Evolutionary conservation across 2,797 vertebrate species (phyloP).

Genomic region (Acomys russatus): DNA sequence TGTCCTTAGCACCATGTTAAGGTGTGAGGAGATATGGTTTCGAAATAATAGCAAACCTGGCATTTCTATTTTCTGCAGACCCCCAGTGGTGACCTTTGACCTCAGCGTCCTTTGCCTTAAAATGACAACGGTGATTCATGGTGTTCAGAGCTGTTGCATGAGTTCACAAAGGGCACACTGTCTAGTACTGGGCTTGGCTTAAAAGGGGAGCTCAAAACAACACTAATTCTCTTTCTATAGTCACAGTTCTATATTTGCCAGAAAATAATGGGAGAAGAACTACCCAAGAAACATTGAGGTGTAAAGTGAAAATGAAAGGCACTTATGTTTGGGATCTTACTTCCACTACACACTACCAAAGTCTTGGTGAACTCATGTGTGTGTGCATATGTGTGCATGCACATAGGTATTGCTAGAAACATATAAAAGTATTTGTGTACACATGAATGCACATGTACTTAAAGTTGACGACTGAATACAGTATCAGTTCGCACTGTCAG

Average conservation of each 20-base stretch:
- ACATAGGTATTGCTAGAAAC: too few relatives aligned
- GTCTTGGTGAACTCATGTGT: not conserved
- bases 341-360: not conserved
- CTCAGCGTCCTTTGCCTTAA: conserved; percentile 15
- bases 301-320: not conserved
- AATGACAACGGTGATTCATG: not conserved
- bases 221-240: not conserved
- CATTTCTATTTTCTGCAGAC: not conserved
- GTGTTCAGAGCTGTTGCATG: not conserved
- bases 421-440: too few relatives aligned
- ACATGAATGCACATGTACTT: not conserved
- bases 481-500: not conserved
- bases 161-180: not conserved
- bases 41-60: not conserved
- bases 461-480: not conserved
- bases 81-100: not conserved
- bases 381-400: not conserved
- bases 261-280: not conserved
- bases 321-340: not conserved
- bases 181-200: not conserved
- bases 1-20: not conserved
- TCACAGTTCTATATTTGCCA: not conserved
- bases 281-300: not conserved
- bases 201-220: not conserved
- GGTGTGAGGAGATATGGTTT: not conserved